These are phyloP conservation scores for silkworm (Bombyx mori) DNA, from an alignment of 1,140 invertebrate species.

Conservation along the genomic window DNA sequence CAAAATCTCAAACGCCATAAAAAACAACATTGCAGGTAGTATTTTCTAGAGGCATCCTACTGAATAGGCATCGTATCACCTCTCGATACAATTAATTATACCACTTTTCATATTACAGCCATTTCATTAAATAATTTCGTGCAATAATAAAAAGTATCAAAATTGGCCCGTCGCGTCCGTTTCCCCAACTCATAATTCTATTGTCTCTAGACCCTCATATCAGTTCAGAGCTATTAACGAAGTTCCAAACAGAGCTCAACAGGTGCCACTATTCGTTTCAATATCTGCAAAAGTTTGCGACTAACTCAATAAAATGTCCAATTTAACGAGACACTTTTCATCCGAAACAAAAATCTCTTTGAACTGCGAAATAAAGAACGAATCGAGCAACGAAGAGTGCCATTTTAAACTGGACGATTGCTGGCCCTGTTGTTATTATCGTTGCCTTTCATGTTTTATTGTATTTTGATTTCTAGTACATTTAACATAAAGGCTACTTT, in stretches of 20 bases:
- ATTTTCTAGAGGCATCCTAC: no score
- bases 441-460: constrained; percentile 25
- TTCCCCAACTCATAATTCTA: not conserved
- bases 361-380: constrained; percentile 12
- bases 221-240: constrained; percentile 47
- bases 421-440: constrained; percentile 60
- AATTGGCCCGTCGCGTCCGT: no score
- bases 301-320: constrained; percentile 62
- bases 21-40: no score
- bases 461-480: constrained; percentile 37
- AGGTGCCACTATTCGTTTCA: constrained; percentile 67
- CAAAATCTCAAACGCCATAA: no score
- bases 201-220: no score
- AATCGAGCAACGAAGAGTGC: constrained; percentile 15
- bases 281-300: constrained; percentile 66
- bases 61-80: no score
- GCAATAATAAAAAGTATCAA: no score
- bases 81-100: no score
- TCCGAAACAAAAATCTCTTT: constrained; percentile 21
- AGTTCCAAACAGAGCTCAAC: constrained; percentile 54
- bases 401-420: constrained; percentile 40
- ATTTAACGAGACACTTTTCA: constrained; percentile 24
- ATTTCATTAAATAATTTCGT: no score
- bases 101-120: no score
- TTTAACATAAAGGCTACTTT: constrained; percentile 14